A percentile compares a stretch with the other conserved stretches of the same genome.
Conservation (phyloP, 2,888 invertebrate genomes). For the Pseudococcus longispinus region DNA sequence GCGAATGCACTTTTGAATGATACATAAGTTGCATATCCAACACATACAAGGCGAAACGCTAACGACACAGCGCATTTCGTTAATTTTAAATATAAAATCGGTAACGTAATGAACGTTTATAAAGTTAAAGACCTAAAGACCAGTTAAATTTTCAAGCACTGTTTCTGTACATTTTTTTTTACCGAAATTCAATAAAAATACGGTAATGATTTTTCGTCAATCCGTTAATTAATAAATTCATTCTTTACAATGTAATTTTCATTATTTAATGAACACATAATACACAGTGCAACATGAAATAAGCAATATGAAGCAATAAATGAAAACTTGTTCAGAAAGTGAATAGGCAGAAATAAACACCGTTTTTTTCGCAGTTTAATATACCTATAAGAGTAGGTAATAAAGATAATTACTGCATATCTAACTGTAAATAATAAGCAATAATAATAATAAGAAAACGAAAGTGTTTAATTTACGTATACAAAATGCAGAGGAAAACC, state of each 20-base stretch:
- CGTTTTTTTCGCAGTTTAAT: slow-evolving; percentile 11
- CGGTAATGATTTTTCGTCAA: background rate
- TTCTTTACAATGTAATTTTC: background rate
- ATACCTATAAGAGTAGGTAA: slow-evolving; percentile 15
- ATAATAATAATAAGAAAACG: slow-evolving; percentile 12
- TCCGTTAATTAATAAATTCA: background rate
- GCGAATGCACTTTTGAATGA: too few species aligned
- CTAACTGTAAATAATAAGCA: slow-evolving; percentile 32
- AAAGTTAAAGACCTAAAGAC: background rate
- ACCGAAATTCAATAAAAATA: background rate
- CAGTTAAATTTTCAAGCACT: background rate
- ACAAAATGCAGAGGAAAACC: slow-evolving; percentile 8
- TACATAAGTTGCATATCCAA: background rate
- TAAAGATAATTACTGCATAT: slow-evolving; percentile 35
- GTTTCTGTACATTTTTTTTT: background rate
- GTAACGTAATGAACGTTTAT: background rate
- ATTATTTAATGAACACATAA: background rate
- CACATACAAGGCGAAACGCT: background rate
- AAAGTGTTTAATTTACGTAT: slow-evolving; percentile 36
- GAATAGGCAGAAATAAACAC: slow-evolving; percentile 20
- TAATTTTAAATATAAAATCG: background rate
- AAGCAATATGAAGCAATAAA: slow-evolving; percentile 13
- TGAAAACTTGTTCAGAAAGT: slow-evolving; percentile 32
- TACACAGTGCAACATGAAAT: background rate
- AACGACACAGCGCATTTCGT: background rate